These are phyloP conservation scores for Batillaria attramentaria DNA, from an alignment of 1,140 invertebrate species.

Conservation along the genomic window DNA sequence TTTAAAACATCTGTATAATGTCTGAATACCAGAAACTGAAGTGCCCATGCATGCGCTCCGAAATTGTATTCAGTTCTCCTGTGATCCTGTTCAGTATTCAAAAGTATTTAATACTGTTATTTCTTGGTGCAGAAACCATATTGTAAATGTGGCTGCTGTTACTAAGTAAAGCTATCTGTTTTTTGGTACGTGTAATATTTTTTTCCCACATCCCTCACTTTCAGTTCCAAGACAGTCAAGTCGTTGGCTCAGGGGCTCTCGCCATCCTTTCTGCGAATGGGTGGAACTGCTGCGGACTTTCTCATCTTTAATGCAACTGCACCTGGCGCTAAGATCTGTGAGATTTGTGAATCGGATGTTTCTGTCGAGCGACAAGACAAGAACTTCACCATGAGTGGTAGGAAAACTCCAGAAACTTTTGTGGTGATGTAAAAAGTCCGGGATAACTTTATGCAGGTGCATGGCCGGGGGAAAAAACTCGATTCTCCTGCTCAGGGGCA, in stretches of 20 bases:
- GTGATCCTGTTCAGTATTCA: neutral
- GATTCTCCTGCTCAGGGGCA: neutral
- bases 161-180: neutral
- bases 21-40: neutral
- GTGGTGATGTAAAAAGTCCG: neutral
- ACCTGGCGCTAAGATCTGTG: no score
- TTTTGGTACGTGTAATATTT: neutral
- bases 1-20: neutral
- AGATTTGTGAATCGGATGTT: neutral
- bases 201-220: neutral
- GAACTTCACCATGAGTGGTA: neutral
- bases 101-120: neutral
- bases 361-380: neutral
- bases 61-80: neutral
- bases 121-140: neutral
- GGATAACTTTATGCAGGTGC: neutral
- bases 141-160: neutral
- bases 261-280: constrained; percentile 19
- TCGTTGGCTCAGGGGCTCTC: constrained; percentile 14
- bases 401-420: neutral
- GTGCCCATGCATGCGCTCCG: neutral
- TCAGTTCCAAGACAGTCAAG: neutral
- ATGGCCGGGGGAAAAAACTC: neutral
- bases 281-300: constrained; percentile 24
- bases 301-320: constrained; percentile 21